phyloP scores from a whole-genome alignment of 2,888 invertebrate species.

The Chrysolina haemoptera region DNA sequence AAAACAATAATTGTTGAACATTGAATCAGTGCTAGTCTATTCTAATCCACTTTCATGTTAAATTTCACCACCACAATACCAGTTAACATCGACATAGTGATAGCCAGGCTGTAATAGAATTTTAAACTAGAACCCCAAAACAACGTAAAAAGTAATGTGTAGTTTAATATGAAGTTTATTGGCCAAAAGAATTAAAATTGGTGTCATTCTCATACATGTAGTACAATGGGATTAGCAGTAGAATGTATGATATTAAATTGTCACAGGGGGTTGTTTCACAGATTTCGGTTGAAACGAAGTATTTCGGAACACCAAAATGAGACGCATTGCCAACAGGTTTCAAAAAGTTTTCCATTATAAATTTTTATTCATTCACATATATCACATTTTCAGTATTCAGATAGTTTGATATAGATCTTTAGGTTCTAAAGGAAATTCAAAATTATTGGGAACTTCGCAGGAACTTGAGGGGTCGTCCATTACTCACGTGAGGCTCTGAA shows the following conservation, averaged over 20 bases:
- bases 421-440: no score
- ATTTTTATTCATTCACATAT: no score
- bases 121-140: slow-evolving; percentile 27
- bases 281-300: slow-evolving; percentile 31
- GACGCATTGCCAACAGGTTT: no score
- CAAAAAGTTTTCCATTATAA: no score
- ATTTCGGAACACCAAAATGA: neutral
- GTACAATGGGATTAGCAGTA: slow-evolving; percentile 27
- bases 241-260: slow-evolving; percentile 40
- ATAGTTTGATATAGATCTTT: no score
- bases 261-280: slow-evolving; percentile 26
- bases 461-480: no score
- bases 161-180: slow-evolving; percentile 34
- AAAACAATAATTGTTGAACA: neutral
- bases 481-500: no score
- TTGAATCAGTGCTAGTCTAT: neutral
- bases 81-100: neutral
- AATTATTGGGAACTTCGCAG: no score
- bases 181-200: slow-evolving; percentile 41
- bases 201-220: slow-evolving; percentile 32
- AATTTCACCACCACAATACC: neutral
- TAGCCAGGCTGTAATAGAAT: slow-evolving; percentile 25
- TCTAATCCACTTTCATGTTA: neutral
- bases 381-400: no score
- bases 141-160: slow-evolving; percentile 26